A percentile compares a stretch with the other conserved stretches of the same genome.
Evolutionary conservation across 2,888 invertebrate genomes (phyloP).

Genomic region (Drosophila formosana): DNA sequence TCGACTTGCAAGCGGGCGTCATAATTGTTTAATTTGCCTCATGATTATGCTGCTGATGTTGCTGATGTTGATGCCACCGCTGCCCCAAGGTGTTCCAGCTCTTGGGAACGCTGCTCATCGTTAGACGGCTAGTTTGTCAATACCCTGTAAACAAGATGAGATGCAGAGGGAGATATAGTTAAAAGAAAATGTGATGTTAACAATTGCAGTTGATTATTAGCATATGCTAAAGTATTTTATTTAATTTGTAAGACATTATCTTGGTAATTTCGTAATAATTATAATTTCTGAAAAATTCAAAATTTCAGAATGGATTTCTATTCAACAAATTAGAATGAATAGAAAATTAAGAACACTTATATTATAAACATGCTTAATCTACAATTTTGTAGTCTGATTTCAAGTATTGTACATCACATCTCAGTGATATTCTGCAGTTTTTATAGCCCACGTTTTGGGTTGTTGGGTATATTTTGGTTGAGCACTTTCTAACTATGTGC

Average conservation of each 20-base stretch:
- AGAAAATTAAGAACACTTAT: too few species aligned
- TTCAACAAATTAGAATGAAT: too few species aligned
- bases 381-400: too few species aligned
- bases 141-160: slow-evolving; percentile 10
- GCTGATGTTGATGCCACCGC: background rate
- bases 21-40: slow-evolving; percentile 76
- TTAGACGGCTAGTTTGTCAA: slow-evolving; percentile 21
- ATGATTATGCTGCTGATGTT: slow-evolving; percentile 42
- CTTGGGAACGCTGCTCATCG: slow-evolving; percentile 35
- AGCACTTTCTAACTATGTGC: background rate
- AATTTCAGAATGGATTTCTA: too few species aligned
- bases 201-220: background rate
- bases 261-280: too few species aligned
- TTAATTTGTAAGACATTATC: too few species aligned
- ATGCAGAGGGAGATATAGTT: background rate
- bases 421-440: background rate
- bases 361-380: too few species aligned
- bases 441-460: too few species aligned
- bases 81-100: slow-evolving; percentile 49
- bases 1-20: slow-evolving; percentile 43
- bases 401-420: too few species aligned
- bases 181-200: background rate
- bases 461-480: background rate
- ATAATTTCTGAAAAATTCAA: too few species aligned
- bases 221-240: too few species aligned